A percentile compares a stretch with the other conserved stretches of the same genome.
Conservation (phyloP, 2,888 invertebrate species). For the Dryadula phaetusa region DNA sequence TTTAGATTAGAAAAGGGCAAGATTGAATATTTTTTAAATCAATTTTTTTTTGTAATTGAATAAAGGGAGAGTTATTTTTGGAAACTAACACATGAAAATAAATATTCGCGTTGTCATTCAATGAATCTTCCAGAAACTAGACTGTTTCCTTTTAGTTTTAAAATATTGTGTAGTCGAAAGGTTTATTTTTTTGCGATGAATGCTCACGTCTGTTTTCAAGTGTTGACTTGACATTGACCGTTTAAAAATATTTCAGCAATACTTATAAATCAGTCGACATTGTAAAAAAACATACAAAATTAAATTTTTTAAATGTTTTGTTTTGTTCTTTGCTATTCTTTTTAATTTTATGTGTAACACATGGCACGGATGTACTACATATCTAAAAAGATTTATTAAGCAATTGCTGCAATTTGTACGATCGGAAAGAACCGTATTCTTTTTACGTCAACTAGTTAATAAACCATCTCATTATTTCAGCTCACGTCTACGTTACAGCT, state of each 20-base stretch:
- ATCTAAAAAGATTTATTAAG: neutral
- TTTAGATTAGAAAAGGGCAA: neutral
- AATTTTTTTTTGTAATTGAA: too few relatives aligned
- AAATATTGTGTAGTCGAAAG: neutral
- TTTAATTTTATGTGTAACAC: neutral
- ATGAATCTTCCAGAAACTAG: neutral
- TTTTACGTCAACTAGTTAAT: slow-evolving; percentile 72
- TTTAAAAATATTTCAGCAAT: slow-evolving; percentile 16
- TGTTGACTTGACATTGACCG: neutral
- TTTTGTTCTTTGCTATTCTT: too few relatives aligned
- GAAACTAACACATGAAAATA: neutral
- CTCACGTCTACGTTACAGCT: slow-evolving; percentile 70
- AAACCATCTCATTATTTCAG: slow-evolving; percentile 75
- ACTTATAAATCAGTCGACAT: neutral
- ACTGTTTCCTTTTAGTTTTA: neutral
- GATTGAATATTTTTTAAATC: too few relatives aligned
- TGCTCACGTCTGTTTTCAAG: slow-evolving; percentile 7
- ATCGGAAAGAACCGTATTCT: slow-evolving; percentile 42
- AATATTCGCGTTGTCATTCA: neutral
- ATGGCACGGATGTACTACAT: too few relatives aligned
- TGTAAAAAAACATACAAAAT: too few relatives aligned
- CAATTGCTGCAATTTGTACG: neutral
- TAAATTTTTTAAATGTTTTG: neutral
- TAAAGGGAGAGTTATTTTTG: too few relatives aligned
- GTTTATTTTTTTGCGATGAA: slow-evolving; percentile 2